Base-by-base conservation (phyloP, 2,113 vertebrate species). In the Eudyptes chrysolophus region DNA sequence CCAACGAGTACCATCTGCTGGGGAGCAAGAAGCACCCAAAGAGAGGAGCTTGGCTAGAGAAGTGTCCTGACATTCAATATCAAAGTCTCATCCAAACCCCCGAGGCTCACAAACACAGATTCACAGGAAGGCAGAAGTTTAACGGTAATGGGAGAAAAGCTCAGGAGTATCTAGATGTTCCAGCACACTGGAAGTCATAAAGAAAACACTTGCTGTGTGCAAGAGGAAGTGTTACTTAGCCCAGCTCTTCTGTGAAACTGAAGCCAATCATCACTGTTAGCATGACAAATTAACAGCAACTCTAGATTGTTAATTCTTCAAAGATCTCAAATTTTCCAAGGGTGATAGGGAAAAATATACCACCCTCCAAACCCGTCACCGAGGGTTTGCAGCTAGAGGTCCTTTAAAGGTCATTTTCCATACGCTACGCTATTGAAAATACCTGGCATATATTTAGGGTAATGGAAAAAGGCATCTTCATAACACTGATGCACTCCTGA, bases 61-160 rank as follows among this genome's bases (percentile, higher is more conserved):
- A 22, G 2, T 0, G 22, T 8, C 57, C 65, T 71, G 78, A 54
- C 11, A 15, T 16, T 30, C 79, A 13, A 1, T 10, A 5, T 4
- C 84, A 54, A 18, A 54, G 49, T 2, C 80, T 86, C 40, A 5
- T 2, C 12, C 42, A 71, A 62, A 42, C 13, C 61, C 38, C 26
- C 3, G 20, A 65, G n/a, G 60, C 30, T 80, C 61, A 76, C 38
- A 42, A 10, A 11, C 26, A 20, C n/a, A 44, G n/a, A 10, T 13
- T 20, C 70, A 40, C 30, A 75, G 60, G 12, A 38, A 52, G 32
- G 51, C 30, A 58, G 30, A 17, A 40, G 4, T 79, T 78, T 14
- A 54, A 40, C 26, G 54, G 30, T 4, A 78, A 40, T 2, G 16
- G 52, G 30, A 85, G 19, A 30, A 64, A 34, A 85, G 22, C 61